Conservation (phyloP, 2,797 vertebrate genomes). For the Silurus lanzhouensis region DNA sequence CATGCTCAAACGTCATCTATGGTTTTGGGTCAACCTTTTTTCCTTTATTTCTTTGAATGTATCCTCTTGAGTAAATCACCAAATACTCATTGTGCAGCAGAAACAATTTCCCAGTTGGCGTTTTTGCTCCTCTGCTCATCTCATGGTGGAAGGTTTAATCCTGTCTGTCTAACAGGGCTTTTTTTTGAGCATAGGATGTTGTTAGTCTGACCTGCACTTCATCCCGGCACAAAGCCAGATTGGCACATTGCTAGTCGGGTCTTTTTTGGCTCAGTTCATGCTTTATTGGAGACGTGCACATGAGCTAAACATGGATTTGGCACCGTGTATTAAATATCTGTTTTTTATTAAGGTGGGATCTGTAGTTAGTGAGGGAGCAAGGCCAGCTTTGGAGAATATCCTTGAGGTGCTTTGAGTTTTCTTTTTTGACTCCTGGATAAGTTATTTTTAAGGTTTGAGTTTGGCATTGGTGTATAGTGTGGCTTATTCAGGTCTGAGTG, state of each 20-base stretch:
- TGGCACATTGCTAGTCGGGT: slow-evolving; percentile 20
- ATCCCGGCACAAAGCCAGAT: slow-evolving; percentile 20
- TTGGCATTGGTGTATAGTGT: background rate
- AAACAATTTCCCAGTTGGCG: background rate
- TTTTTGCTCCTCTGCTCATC: background rate
- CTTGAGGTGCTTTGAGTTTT: slow-evolving; percentile 8
- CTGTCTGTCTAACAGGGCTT: background rate
- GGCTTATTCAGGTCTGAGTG: background rate
- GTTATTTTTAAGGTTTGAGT: background rate
- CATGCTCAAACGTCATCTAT: background rate
- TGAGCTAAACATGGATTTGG: slow-evolving; percentile 38
- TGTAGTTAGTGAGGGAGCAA: background rate
- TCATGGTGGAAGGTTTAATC: background rate
- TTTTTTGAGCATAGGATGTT: background rate
- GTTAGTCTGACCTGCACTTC: slow-evolving; percentile 12
- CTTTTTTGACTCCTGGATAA: background rate
- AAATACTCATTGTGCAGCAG: background rate
- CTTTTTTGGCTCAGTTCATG: slow-evolving; percentile 30
- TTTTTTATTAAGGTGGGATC: slow-evolving; percentile 34
- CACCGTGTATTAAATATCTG: background rate
- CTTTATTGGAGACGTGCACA: slow-evolving; percentile 15
- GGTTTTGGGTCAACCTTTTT: background rate
- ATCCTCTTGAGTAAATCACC: slow-evolving; percentile 22
- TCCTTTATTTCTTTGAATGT: background rate
- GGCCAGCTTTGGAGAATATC: slow-evolving; percentile 20